A percentile compares a stretch with the other conserved stretches of the same genome.
These are phyloP conservation scores for Brachyptera risi DNA, from an alignment of 2,888 invertebrate species.

Conservation along the genomic window DNA sequence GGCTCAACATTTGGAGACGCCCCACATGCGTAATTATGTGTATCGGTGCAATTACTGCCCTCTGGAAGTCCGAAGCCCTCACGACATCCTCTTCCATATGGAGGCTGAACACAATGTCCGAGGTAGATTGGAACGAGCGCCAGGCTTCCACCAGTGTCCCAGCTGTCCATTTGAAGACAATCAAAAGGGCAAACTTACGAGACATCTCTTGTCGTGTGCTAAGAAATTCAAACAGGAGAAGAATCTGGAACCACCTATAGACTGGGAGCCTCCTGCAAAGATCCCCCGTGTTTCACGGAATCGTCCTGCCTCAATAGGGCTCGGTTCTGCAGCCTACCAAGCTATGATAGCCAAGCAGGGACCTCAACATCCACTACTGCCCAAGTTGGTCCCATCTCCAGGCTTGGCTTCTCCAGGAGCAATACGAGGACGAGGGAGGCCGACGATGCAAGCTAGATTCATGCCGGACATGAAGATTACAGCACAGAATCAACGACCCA, in stretches of 20 bases:
- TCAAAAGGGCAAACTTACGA: slow-evolving; percentile 82
- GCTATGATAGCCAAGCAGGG: slow-evolving; percentile 36
- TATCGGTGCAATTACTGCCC: slow-evolving; percentile 80
- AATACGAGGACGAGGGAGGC: slow-evolving; percentile 45
- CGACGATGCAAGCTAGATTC: slow-evolving; percentile 43
- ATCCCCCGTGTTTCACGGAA: slow-evolving; percentile 67
- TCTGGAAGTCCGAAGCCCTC: slow-evolving; percentile 76
- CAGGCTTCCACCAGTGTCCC: slow-evolving; percentile 85
- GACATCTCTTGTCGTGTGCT: slow-evolving; percentile 82
- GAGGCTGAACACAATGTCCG: slow-evolving; percentile 82
- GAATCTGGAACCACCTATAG: slow-evolving; percentile 80
- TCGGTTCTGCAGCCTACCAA: slow-evolving; percentile 46
- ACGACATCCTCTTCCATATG: slow-evolving; percentile 88
- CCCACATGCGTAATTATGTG: slow-evolving; percentile 83
- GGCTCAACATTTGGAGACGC: slow-evolving; percentile 84
- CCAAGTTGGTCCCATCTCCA: slow-evolving; percentile 46
- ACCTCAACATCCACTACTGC: slow-evolving; percentile 42
- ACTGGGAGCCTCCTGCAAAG: slow-evolving; percentile 93
- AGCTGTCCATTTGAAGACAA: slow-evolving; percentile 94
- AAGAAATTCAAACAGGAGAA: slow-evolving; percentile 85
- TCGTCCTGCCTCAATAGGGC: slow-evolving; percentile 33
- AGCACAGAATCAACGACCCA: slow-evolving; percentile 26
- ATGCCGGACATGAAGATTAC: background rate
- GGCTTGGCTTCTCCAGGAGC: slow-evolving; percentile 29
- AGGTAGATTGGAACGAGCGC: slow-evolving; percentile 78